Conservation (phyloP, 2,113 vertebrate genomes). For the Paedocypris sp. region DNA sequence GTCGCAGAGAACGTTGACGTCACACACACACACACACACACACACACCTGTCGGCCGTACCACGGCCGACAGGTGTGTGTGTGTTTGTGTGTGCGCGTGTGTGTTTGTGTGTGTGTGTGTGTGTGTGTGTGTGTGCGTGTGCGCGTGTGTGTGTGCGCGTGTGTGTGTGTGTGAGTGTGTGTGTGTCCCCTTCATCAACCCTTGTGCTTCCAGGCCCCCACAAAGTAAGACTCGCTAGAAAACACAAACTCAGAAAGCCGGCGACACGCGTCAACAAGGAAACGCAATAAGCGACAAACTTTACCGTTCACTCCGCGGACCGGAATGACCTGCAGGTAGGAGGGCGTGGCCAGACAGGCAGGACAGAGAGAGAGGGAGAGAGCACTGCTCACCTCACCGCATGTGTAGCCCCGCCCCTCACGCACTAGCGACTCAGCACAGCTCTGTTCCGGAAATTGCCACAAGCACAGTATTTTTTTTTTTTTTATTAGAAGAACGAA, state of each 20-base stretch:
- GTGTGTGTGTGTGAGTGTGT: neutral
- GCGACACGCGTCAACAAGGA: conserved; percentile 61
- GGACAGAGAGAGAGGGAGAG: too few species aligned
- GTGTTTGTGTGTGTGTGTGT: neutral
- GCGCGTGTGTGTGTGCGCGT: neutral
- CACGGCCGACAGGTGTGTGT: conserved; percentile 16
- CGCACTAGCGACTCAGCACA: too few species aligned
- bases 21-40: conserved; percentile 33
- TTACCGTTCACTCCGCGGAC: conserved; percentile 57
- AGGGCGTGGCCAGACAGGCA: conserved; percentile 41
- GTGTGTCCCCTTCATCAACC: conserved; percentile 44
- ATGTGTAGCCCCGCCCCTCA: neutral
- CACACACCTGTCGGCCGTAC: conserved; percentile 28
- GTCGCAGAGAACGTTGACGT: conserved; percentile 15
- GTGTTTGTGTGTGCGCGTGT: neutral
- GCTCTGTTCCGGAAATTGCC: too few species aligned
- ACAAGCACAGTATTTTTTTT: too few species aligned
- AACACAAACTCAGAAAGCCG: conserved; percentile 86
- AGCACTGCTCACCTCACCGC: too few species aligned
- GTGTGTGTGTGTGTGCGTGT: neutral
- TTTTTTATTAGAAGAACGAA: too few species aligned
- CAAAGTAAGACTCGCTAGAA: conserved; percentile 86
- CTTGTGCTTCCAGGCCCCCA: conserved; percentile 90
- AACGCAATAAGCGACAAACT: conserved; percentile 67
- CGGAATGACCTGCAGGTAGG: conserved; percentile 84